Conservation (phyloP, 2,113 vertebrate species). For the Morphnarchus princeps region DNA sequence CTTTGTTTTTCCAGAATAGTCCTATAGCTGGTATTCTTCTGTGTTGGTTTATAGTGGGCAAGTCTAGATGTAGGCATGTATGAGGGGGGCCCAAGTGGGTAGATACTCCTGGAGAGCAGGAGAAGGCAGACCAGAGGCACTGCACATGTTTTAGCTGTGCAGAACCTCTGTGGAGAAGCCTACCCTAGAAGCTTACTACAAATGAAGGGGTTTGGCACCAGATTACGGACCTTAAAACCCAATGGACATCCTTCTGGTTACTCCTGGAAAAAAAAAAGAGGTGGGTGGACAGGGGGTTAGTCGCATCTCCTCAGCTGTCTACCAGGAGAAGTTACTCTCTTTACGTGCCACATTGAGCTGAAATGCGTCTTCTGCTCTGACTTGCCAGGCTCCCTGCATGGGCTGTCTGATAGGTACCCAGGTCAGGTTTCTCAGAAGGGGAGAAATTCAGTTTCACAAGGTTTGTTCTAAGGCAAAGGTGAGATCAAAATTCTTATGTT, state of each 20-base stretch:
- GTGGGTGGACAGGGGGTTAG: neutral
- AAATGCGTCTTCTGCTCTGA: neutral
- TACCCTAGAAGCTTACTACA: neutral
- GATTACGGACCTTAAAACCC: neutral
- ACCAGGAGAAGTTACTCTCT: neutral
- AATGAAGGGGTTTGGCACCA: neutral
- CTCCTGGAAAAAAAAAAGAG: neutral
- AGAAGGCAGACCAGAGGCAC: neutral
- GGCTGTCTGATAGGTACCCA: neutral
- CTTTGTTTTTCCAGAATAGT: neutral
- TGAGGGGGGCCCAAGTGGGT: neutral
- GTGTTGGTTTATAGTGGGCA: neutral
- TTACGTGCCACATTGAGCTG: neutral
- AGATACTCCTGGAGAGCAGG: neutral
- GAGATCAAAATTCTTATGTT: neutral
- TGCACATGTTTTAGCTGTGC: neutral
- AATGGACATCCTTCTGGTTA: neutral
- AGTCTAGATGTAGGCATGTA: neutral
- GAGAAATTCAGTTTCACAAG: neutral
- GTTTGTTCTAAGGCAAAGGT: neutral
- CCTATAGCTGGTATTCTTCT: neutral
- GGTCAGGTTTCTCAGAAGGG: neutral
- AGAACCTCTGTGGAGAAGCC: neutral
- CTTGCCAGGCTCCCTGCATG: neutral
- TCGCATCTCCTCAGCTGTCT: neutral